Conservation (phyloP, 35 echinoderm and acorn worm genomes). For the Eucidaris tribuloides region DNA sequence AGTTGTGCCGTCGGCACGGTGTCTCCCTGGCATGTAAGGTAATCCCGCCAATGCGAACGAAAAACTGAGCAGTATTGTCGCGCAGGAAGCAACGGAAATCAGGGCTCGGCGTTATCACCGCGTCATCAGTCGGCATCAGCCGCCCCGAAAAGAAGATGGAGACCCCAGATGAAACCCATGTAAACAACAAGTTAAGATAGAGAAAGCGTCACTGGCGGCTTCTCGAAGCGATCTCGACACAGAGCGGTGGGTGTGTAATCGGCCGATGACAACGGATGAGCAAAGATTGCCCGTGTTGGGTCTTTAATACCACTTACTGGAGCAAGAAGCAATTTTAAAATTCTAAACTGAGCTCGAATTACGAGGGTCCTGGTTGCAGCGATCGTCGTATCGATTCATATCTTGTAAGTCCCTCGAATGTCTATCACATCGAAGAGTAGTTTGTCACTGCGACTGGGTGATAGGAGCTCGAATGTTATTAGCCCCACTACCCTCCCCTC, state of each 20-base stretch:
- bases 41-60: not conserved
- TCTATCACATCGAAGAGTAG: not conserved
- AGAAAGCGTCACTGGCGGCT: not conserved
- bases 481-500: not conserved
- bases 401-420: conserved; percentile 20
- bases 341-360: conserved; percentile 29
- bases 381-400: conserved; percentile 30
- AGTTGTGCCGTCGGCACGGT: not conserved
- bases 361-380: not conserved
- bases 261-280: not conserved
- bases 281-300: conserved; percentile 20
- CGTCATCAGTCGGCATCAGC: conserved; percentile 32
- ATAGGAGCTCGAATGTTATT: not conserved
- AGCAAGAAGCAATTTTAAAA: conserved; percentile 29
- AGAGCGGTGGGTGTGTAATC: not conserved
- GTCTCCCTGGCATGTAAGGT: conserved; percentile 8
- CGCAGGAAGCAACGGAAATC: conserved; percentile 25
- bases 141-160: not conserved
- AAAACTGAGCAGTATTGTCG: not conserved
- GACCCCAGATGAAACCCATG: not conserved
- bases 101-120: conserved; percentile 22
- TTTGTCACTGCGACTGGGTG: not conserved
- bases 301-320: conserved; percentile 36
- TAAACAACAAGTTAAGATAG: conserved; percentile 29
- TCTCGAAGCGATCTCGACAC: not conserved